Percentiles rank a stretch among this genome's conserved stretches.
Conservation (phyloP, 2,888 invertebrate genomes). For the Dryocosmus kuriphilus region DNA sequence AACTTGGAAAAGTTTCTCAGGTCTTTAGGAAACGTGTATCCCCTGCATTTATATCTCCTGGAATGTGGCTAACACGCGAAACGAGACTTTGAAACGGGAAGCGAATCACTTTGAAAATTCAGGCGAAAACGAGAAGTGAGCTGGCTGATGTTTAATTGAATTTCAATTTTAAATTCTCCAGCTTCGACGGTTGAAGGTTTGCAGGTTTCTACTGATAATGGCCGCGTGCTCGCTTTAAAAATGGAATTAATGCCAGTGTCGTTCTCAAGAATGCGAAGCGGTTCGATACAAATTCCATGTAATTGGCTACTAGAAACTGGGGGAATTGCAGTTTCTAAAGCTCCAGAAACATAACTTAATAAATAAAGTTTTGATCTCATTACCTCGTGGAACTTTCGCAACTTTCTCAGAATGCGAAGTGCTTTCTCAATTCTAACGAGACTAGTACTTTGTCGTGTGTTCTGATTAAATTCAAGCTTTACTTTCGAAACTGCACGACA, state of each 20-base stretch:
- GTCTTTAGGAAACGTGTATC: slow-evolving; percentile 35
- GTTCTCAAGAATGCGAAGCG: not conserved
- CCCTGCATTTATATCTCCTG: slow-evolving; percentile 11
- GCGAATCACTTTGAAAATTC: slow-evolving; percentile 21
- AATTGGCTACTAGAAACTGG: slow-evolving; percentile 27
- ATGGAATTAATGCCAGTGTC: slow-evolving; percentile 12
- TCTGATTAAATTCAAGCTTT: slow-evolving; percentile 28
- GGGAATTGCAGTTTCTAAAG: slow-evolving; percentile 2
- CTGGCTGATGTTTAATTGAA: slow-evolving; percentile 33
- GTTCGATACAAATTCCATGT: slow-evolving; percentile 11
- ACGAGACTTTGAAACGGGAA: slow-evolving; percentile 21
- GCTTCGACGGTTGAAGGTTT: slow-evolving; percentile 2
- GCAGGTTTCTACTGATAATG: slow-evolving; percentile 18
- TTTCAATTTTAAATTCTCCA: slow-evolving; percentile 34
- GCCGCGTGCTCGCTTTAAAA: slow-evolving; percentile 3
- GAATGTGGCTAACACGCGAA: slow-evolving; percentile 29
- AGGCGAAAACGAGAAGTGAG: slow-evolving; percentile 29
- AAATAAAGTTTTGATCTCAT: slow-evolving; percentile 25
- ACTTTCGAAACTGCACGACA: not conserved
- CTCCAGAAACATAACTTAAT: slow-evolving; percentile 25
- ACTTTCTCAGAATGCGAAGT: slow-evolving; percentile 7
- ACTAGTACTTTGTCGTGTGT: slow-evolving; percentile 4
- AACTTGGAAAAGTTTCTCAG: slow-evolving; percentile 9
- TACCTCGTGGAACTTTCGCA: not conserved
- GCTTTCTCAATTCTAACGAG: slow-evolving; percentile 28